Conservation (phyloP, 2,113 vertebrate genomes). For the Aphyosemion australe region DNA sequence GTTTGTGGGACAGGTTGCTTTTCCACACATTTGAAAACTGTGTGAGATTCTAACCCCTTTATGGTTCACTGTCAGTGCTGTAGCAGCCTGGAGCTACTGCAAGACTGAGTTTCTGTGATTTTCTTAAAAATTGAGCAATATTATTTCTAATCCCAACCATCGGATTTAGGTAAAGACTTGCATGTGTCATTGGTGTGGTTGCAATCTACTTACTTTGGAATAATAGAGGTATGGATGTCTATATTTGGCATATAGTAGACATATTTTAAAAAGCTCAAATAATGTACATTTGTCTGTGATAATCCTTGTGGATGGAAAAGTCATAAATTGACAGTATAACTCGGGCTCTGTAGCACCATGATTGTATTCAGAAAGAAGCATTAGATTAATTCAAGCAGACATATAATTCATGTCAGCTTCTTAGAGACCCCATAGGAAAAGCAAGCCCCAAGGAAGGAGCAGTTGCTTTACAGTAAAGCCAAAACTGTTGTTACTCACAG, state of each 20-base stretch:
- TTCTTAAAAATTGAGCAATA: conserved; percentile 9
- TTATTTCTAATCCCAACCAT: not conserved
- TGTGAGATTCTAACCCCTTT: conserved; percentile 45
- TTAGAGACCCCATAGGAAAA: conserved; percentile 17
- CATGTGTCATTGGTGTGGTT: conserved; percentile 38
- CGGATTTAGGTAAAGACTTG: conserved; percentile 26
- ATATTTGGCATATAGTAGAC: no score
- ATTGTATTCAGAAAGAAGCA: conserved; percentile 26
- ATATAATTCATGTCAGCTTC: conserved; percentile 26
- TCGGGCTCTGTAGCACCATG: conserved; percentile 12
- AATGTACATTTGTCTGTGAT: not conserved
- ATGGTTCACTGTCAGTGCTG: conserved; percentile 37
- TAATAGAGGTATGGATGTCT: not conserved
- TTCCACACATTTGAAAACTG: conserved; percentile 25
- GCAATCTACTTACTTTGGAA: conserved; percentile 38
- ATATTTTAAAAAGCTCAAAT: no score
- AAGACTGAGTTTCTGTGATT: conserved; percentile 17
- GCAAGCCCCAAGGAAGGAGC: conserved; percentile 29
- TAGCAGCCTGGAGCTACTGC: conserved; percentile 10
- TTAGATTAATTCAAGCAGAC: conserved; percentile 21
- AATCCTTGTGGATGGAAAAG: conserved; percentile 15
- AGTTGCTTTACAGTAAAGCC: conserved; percentile 61
- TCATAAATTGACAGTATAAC: conserved; percentile 20
- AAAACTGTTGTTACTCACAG: conserved; percentile 51
- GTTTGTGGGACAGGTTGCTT: conserved; percentile 58